Percentiles rank a stretch among this genome's conserved stretches.
phyloP scores from a whole-genome alignment of 2,113 vertebrate genomes.

The Halcyon malimbica region DNA sequence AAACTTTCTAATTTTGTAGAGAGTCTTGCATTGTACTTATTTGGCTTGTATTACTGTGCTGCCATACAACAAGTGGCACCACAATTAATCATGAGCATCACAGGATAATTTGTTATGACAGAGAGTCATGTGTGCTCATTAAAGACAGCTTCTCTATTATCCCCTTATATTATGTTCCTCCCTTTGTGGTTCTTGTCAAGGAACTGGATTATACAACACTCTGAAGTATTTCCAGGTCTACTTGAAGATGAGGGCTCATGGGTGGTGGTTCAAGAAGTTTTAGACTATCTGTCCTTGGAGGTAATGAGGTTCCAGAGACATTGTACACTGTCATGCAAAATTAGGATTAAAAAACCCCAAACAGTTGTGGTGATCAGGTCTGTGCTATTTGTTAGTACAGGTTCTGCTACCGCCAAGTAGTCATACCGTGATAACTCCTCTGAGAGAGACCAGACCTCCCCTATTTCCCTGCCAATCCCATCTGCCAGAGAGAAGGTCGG shows the following conservation, averaged over 20 bases:
- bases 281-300: neutral
- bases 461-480: neutral
- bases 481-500: neutral
- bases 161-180: conserved; percentile 10
- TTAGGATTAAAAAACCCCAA: neutral
- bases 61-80: conserved; percentile 41
- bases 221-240: neutral
- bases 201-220: neutral
- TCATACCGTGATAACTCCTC: neutral
- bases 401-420: neutral
- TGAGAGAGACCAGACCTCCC: neutral
- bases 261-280: neutral
- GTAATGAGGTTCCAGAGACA: neutral
- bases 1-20: conserved; percentile 51
- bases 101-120: conserved; percentile 70
- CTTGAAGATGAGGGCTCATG: neutral
- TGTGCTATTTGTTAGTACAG: neutral
- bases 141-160: conserved; percentile 47
- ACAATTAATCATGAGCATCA: conserved; percentile 65
- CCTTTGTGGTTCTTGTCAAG: conserved; percentile 14
- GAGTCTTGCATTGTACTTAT: conserved; percentile 38
- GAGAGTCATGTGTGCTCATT: conserved; percentile 57
- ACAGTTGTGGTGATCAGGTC: neutral
- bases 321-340: neutral
- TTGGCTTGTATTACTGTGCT: conserved; percentile 50